phyloP scores from a whole-genome alignment of 2,113 vertebrate species.

The Sardina pilchardus region DNA sequence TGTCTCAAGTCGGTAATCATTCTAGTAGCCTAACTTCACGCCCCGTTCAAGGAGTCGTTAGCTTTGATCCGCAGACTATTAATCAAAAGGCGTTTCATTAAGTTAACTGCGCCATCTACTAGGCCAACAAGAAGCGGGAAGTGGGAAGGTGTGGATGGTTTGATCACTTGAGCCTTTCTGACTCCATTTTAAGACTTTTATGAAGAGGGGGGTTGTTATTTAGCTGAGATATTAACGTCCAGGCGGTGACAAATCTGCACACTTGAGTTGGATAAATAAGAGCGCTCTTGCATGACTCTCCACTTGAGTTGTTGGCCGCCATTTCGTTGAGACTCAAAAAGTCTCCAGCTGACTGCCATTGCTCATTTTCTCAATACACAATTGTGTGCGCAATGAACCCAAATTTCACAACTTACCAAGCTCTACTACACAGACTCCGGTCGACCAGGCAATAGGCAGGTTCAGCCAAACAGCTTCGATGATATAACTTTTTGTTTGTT shows the following conservation, averaged over 20 bases:
- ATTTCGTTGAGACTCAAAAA: background rate
- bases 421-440: background rate
- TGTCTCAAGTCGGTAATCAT: background rate
- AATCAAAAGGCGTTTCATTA: constrained; percentile 13
- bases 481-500: background rate
- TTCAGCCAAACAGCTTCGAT: background rate
- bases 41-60: background rate
- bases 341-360: constrained; percentile 6
- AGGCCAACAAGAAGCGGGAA: background rate
- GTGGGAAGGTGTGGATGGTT: background rate
- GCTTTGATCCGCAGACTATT: background rate
- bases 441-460: background rate
- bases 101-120: background rate
- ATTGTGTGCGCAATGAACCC: background rate
- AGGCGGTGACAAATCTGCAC: background rate
- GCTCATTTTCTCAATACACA: background rate
- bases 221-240: background rate
- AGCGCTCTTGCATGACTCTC: background rate
- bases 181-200: background rate
- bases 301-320: constrained; percentile 16
- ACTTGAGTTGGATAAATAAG: background rate
- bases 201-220: background rate
- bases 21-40: background rate
- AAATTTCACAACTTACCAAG: background rate
- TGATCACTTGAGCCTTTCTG: background rate